These are phyloP conservation scores for Cheilosia vulpina DNA, from an alignment of 2,888 invertebrate genomes.

Conservation along the genomic window DNA sequence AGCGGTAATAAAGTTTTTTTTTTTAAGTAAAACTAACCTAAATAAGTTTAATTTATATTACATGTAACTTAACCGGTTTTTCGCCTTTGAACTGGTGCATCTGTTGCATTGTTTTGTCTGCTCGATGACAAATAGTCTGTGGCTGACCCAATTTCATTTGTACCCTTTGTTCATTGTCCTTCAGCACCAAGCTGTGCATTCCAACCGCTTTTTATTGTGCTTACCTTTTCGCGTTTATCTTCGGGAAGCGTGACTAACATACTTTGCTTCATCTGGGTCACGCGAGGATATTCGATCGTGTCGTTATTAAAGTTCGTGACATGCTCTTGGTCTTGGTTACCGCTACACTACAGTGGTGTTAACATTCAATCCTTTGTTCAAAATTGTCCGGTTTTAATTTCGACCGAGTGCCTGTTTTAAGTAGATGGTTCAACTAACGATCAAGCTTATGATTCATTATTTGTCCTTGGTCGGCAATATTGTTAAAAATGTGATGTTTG, in stretches of 20 bases:
- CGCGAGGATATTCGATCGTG: slow-evolving; percentile 16
- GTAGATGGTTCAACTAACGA: too few species aligned
- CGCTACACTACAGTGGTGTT: too few species aligned
- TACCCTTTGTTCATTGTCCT: background rate
- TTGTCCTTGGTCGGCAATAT: too few species aligned
- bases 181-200: background rate
- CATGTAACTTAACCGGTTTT: background rate
- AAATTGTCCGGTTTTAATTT: background rate
- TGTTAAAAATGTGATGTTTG: too few species aligned
- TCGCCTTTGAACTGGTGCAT: background rate
- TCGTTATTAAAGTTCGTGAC: background rate
- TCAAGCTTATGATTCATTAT: too few species aligned
- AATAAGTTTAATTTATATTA: too few species aligned
- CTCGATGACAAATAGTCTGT: background rate
- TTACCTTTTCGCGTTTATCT: background rate
- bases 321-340: background rate
- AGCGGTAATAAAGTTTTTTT: too few species aligned
- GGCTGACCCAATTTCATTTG: background rate
- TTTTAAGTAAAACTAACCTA: too few species aligned
- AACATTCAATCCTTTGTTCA: background rate
- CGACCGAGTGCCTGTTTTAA: background rate
- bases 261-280: slow-evolving; percentile 23
- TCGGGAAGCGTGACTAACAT: slow-evolving; percentile 23
- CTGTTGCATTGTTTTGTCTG: background rate
- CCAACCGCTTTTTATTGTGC: too few species aligned